Base-by-base conservation (phyloP, 2,888 invertebrate genomes). In the Caenorhabditis drosophilae region DNA sequence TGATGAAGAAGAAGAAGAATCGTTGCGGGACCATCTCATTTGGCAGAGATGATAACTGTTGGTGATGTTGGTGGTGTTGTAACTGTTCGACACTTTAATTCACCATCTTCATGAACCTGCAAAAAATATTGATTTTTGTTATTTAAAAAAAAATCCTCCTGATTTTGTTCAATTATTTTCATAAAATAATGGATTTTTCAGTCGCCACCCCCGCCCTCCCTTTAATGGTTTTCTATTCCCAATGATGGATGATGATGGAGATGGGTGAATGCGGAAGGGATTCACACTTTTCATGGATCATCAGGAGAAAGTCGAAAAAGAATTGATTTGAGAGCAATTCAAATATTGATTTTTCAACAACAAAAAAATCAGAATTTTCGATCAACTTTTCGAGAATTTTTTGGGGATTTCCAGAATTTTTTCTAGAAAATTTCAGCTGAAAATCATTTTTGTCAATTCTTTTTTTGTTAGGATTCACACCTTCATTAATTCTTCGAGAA, bases 21-120 rank as follows among this genome's bases (percentile, higher is more conserved):
- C 25, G 26, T 16, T 18, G 26, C 35, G 22, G 15, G 34, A 22
- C 35, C 47, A 20, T 47, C 47, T 47, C 47, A 63, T 20, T 52
- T 48, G 20, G 63, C 63, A 16, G 63, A 49, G 23, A 63, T 50
- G 51, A 59, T 48, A 2, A 55, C 59, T 41, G 66, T 54, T 40
- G 66, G 66, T 11, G 66, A 56, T 18, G 59, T 49, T 41, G 66
- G 66, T 23, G 66, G 66, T 22, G 73, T 53, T 26, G 61, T 63
- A 11, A 70, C 67, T 36, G 63, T 70, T 48, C 71, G 58, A 16
- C 72, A 74, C 51, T 74, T 76, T 4, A 76, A 50, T 42, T 70
- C 63, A 41, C 76, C 76, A 55, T 76, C 73, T 60, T 76, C 76
- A 31, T 57, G 54, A 4, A 70, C 49, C 71, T 71, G 36, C 2